Evolutionary conservation across 2,797 vertebrate species (phyloP).

Genomic region (Centroberyx gerrardi): DNA sequence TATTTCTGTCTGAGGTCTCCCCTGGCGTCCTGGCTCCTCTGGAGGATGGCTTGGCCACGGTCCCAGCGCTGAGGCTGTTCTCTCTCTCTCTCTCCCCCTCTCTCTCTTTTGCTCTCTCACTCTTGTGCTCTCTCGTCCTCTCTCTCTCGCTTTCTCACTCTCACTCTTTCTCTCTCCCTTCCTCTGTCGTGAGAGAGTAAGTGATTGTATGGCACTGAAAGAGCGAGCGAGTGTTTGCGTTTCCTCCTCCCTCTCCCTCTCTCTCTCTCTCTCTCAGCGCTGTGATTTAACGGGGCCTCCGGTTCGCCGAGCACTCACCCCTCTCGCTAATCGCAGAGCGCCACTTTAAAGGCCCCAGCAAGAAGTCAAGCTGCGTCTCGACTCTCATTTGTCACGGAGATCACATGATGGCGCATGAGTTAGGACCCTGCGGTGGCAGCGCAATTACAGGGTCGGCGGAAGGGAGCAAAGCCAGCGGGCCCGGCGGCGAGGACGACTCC

Average conservation of each 20-base stretch:
- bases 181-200: conserved; percentile 53
- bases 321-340: conserved; percentile 61
- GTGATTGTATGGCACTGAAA: conserved; percentile 44
- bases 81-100: conserved; percentile 43
- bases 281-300: conserved; percentile 59
- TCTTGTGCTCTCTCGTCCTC: conserved; percentile 16
- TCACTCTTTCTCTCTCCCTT: conserved; percentile 15
- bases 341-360: conserved; percentile 72
- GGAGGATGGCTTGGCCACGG: conserved; percentile 69
- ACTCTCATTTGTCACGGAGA: conserved; percentile 77
- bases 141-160: conserved; percentile 48
- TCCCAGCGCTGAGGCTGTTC: conserved; percentile 53
- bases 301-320: conserved; percentile 55
- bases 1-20: conserved; percentile 84
- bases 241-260: conserved; percentile 34
- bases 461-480: conserved; percentile 63
- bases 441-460: conserved; percentile 76
- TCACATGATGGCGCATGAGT: conserved; percentile 77
- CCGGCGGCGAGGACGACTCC: conserved; percentile 68
- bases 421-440: conserved; percentile 67
- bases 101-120: conserved; percentile 38
- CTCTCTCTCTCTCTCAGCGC: conserved; percentile 18
- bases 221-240: conserved; percentile 55
- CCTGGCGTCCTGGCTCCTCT: conserved; percentile 66
- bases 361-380: conserved; percentile 60